Conservation (phyloP, 1,140 invertebrate genomes). For the Rhynchophorus ferrugineus region DNA sequence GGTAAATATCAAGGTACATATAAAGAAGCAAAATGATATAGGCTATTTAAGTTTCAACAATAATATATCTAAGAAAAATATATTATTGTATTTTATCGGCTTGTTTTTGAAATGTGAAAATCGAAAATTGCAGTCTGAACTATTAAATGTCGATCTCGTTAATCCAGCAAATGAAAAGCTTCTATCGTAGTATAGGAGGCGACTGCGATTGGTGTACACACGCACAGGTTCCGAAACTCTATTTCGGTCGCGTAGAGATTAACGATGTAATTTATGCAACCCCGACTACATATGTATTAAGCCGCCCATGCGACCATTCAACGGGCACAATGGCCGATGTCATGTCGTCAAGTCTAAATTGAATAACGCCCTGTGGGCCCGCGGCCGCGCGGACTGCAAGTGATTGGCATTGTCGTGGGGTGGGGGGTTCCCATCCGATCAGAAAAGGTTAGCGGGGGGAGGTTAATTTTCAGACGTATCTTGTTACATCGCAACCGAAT, state of each 20-base stretch:
- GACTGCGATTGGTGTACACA: too few relatives aligned
- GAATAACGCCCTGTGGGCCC: not conserved
- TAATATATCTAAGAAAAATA: too few relatives aligned
- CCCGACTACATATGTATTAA: not conserved
- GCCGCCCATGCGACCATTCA: not conserved
- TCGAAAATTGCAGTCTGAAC: too few relatives aligned
- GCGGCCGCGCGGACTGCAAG: not conserved
- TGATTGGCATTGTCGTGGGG: slow-evolving; percentile 2
- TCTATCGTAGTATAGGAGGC: too few relatives aligned
- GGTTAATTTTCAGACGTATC: slow-evolving; percentile 5
- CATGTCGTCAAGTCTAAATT: not conserved
- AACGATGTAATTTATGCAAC: not conserved
- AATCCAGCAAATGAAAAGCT: too few relatives aligned
- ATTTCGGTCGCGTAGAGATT: not conserved
- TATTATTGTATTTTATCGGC: too few relatives aligned
- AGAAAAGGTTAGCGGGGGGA: slow-evolving; percentile 1
- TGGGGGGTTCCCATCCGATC: not conserved
- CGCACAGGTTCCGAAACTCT: too few relatives aligned
- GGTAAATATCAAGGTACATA: too few relatives aligned
- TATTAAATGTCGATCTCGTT: too few relatives aligned
- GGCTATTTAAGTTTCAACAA: too few relatives aligned
- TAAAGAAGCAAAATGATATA: too few relatives aligned
- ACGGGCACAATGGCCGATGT: not conserved
- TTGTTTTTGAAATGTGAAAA: too few relatives aligned
- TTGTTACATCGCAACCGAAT: not conserved